Percentiles rank a stretch among this genome's conserved stretches.
phyloP scores from a whole-genome alignment of 2,888 invertebrate genomes.

The Cephus runcator region DNA sequence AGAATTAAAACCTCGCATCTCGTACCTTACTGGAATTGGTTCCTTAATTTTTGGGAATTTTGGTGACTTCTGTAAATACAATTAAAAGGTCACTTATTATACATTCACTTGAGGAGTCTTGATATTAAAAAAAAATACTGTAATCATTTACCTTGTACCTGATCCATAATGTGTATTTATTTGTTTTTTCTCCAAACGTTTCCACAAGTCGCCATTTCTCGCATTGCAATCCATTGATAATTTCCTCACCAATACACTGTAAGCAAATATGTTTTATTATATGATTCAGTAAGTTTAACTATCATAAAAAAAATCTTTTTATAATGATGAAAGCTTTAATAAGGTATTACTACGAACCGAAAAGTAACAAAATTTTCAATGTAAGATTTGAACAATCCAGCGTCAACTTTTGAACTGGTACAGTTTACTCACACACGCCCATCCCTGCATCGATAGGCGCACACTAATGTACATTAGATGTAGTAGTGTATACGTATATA shows the following conservation, averaged over 20 bases:
- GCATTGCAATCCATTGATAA: slow-evolving; percentile 76
- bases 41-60: slow-evolving; percentile 41
- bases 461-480: too few species aligned
- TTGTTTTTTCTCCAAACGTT: slow-evolving; percentile 81
- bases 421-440: too few species aligned
- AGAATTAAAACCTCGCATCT: slow-evolving; percentile 94
- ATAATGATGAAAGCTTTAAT: slow-evolving; percentile 3
- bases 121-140: slow-evolving; percentile 7
- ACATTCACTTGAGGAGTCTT: not conserved
- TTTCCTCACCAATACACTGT: slow-evolving; percentile 72
- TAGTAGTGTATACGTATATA: too few species aligned
- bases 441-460: too few species aligned
- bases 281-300: slow-evolving; percentile 11
- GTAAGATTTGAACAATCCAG: too few species aligned
- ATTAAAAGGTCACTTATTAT: slow-evolving; percentile 4
- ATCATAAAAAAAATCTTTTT: slow-evolving; percentile 12
- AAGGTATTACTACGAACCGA: too few species aligned
- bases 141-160: slow-evolving; percentile 71
- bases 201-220: slow-evolving; percentile 82
- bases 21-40: slow-evolving; percentile 72
- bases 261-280: slow-evolving; percentile 22
- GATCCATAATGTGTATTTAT: slow-evolving; percentile 91
- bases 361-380: too few species aligned
- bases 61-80: slow-evolving; percentile 53
- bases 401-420: too few species aligned